Percentiles rank a stretch among this genome's conserved stretches.
phyloP scores from a whole-genome alignment of 2,113 vertebrate species.

The Dunckerocampus dactyliophorus region DNA sequence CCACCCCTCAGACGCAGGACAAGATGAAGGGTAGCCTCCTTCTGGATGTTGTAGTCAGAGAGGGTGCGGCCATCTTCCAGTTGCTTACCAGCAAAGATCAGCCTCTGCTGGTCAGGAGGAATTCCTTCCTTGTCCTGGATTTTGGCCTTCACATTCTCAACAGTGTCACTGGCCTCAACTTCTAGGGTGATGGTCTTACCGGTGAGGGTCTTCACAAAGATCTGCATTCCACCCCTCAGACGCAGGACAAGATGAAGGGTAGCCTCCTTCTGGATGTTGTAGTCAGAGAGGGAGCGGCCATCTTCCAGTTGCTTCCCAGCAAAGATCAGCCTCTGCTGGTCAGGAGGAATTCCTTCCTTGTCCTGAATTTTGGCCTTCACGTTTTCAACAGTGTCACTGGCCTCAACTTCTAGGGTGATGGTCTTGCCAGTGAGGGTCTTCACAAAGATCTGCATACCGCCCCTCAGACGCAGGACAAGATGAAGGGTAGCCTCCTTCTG shows the following conservation, averaged over 20 bases:
- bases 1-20: background rate
- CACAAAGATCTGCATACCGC: background rate
- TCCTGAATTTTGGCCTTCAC: background rate
- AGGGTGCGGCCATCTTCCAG: background rate
- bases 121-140: constrained; percentile 2
- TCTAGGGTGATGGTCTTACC: background rate
- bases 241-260: constrained; percentile 1
- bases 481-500: background rate
- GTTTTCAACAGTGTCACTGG: background rate
- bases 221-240: background rate
- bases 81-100: background rate
- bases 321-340: constrained; percentile 2
- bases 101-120: background rate
- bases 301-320: background rate
- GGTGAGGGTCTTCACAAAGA: constrained; percentile 1
- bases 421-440: constrained; percentile 1
- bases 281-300: background rate
- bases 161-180: background rate
- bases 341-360: constrained; percentile 4
- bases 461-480: background rate
- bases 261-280: background rate
- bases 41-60: constrained; percentile 1
- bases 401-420: background rate
- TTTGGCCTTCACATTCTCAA: constrained; percentile 2
- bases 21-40: background rate